phyloP scores from a whole-genome alignment of 2,797 vertebrate genomes.

The Psittacula derbiana region DNA sequence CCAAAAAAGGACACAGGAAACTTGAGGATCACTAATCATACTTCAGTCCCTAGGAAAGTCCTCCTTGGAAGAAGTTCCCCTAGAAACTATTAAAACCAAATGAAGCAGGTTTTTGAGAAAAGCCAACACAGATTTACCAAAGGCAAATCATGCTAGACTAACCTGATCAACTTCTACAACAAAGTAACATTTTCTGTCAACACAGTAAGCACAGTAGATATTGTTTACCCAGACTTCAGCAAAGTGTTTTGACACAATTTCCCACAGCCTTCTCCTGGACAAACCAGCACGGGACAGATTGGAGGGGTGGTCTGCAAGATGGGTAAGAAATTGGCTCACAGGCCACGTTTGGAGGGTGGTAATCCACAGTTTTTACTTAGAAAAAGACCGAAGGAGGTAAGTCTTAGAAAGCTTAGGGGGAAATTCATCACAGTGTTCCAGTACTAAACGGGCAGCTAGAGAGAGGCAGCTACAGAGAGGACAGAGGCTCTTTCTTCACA shows the following conservation, averaged over 20 bases:
- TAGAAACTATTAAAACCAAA: not conserved
- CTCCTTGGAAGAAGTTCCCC: not conserved
- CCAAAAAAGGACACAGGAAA: not conserved
- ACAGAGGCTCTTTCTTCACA: not conserved
- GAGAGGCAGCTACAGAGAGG: not conserved
- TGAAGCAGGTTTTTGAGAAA: not conserved
- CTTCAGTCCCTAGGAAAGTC: not conserved
- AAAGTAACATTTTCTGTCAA: not conserved
- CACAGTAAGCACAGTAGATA: not conserved
- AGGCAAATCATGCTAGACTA: not conserved
- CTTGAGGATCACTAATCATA: not conserved
- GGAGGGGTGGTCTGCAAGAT: not conserved
- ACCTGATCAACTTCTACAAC: not conserved
- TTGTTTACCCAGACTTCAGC: not conserved
- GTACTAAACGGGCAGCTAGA: not conserved
- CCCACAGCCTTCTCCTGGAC: not conserved
- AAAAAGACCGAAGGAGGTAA: not conserved
- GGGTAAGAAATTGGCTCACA: not conserved
- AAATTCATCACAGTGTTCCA: not conserved
- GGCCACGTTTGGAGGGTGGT: not conserved
- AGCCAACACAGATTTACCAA: not conserved
- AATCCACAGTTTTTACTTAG: not conserved
- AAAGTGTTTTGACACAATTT: not conserved
- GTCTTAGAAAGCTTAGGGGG: not conserved
- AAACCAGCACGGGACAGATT: not conserved